Evolutionary conservation across 2,888 invertebrate genomes (phyloP), one percentile per base, ranked within the genome.

Genomic region (Lithophane leautieri): DNA sequence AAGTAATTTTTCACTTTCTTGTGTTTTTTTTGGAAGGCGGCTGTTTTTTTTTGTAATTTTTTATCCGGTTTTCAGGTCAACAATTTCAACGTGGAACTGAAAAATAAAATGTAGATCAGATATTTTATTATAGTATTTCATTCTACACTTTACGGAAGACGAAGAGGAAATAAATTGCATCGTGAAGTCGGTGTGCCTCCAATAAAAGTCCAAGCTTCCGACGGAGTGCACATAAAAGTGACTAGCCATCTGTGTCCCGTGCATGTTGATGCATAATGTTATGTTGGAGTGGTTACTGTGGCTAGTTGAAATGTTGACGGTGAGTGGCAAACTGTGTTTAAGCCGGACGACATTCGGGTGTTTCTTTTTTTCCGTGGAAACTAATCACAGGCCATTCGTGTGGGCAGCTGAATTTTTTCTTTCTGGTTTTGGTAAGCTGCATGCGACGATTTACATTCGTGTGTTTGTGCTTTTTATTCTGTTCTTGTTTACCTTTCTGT

Each of bases 181-280:
- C 84, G 84, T 84, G 86, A 78, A 83, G 84, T 89, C 82, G 77
- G 82, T 83, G 80, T 82, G 84, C 82, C 82, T 82, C 83, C 88
- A 86, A 92, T 92, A 92, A 92, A 93, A 91, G 88, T 90, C 88
- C 79, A 86, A 90, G 90, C 89, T 89, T 89, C 89, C 88, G 79
- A 81, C 88, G 81, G 83, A 91, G 91, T 88, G 90, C 88, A 91
- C 90, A 92, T 92, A 92, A 92, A 91, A 90, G 83, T 86, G 86
- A 85, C 86, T 82, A 73, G 88, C 90, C 92, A 92, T 90, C 89
- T 92, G 92, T 83, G 90, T 77, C 89, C 86, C 77, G 83, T 72
- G 82, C 84, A 87, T 84, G 86, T 83, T 84, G 86, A 85, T 84
- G 82, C 80, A 84, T 79, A 84, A 82, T 79, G 78, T 77, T 78